Base-by-base conservation (phyloP, 1,140 invertebrate genomes). In the Tetramorium parvispinum region DNA sequence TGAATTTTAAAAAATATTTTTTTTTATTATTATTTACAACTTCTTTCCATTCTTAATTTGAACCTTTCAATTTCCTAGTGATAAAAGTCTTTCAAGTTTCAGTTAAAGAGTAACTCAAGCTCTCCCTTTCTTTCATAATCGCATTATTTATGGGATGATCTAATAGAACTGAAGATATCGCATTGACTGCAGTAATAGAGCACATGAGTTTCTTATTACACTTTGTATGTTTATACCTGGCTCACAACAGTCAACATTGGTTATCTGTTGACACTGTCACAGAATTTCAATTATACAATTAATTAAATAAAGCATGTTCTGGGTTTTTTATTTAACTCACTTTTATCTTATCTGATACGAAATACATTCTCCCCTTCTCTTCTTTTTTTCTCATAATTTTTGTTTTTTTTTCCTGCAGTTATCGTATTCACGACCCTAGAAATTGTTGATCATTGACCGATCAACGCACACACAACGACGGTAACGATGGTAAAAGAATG, bases 221-320 rank as follows among this genome's bases (percentile, higher is more conserved):
- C 66, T 82, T 73, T 82, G 21, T 82, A 73, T n/a, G 10, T 46
- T 83, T 83, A 32, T 83, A 83, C 10, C 0, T 83, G 73, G 24
- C 66, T 68, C 27, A 16, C 53, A 81, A 55, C 40, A 8, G 24
- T 32, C 4, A 70, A 81, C 49, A 13, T 18, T 3, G 49, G 40
- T 16, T 51, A 10, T 51, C 13, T 51, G 10, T 37, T 1, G 7
- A 81, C 24, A 71, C 16, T 1, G 18, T 73, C 16, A 37, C 24
- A 57, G 27, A 59, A 8, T 46, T 73, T 73, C 6, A 21, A 11
- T 43, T 10, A 51, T 73, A 59, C 6, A 21, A 11, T 43, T 10
- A 51, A 21, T 82, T 73, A 24, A 82, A 82, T 82, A 82, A 82
- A 82, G 40, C 1, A 11, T 32, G n/a, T 49, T 32, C 40, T 46